Evolutionary conservation across 2,888 invertebrate species (phyloP), one percentile per base, ranked within the genome.

Genomic region (Lucinisca nassula): DNA sequence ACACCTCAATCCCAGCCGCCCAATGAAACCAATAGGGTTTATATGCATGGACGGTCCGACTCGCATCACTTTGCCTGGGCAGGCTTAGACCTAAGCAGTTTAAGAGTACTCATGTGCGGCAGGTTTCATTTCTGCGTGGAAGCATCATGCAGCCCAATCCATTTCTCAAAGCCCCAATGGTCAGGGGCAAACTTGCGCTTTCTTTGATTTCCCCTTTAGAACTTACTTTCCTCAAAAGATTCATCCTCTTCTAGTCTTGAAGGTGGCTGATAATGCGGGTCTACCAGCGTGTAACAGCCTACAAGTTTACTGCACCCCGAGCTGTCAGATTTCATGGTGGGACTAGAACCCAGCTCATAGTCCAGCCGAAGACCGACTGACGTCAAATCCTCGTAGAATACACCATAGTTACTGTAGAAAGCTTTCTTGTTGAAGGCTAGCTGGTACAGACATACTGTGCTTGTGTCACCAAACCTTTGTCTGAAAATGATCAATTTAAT

Each of bases 371-470:
- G 81, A 74, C 94, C 92, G 27, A 95, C 94, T 32, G 94, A 94
- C 35, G 90, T 89, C 86, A 96, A 82, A 32, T 95, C 95, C 94
- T 95, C 95, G 86, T 94, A 95, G 61, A 94, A 93, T 35, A 91
- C 89, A 21, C 95, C 95, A 85, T 95, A 94, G 67, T 88, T 92
- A 45, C 92, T 92, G 73, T 94, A 93, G 89, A 91, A 92, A 0
- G 90, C 92, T 96, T 98, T 97, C 0, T 97, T 97, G 86, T 98
- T 97, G 95, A 98, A 98, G 32, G 97, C 97, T 70, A 98, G 96
- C 10, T 98, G 97, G 95, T 98, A 98, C 97, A 99, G 97, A 37
- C 97, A 97, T 77, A 98, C 97, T 93, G 97, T 95, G 75, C 98
- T 87, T 92, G 96, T 81, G 84, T 95, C 86, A 89, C 95, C 93